Base-by-base conservation (phyloP, 2,797 vertebrate species). In the Spinus olivaceus region DNA sequence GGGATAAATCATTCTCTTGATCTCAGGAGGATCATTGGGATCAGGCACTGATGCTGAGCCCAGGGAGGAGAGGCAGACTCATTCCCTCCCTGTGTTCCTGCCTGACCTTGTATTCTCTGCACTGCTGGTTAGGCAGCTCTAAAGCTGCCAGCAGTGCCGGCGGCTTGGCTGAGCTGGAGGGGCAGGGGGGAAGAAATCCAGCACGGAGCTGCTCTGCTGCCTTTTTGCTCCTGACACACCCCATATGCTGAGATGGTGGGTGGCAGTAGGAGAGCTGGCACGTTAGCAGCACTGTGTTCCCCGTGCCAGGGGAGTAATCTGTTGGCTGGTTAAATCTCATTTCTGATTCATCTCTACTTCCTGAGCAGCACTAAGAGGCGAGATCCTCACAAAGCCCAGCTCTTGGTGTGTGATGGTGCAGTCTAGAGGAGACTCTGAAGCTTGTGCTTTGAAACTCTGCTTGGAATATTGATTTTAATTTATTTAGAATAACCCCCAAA, bases 191-290 rank as follows among this genome's bases (percentile, higher is more conserved):
- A 23, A 49, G 63, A 49, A 46, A 67, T 37, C 3, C 28, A 33
- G 61, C 4, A 32, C 67, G 14, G 74, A 4, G 39, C 84, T 94
- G 33, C 85, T 89, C 86, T 95, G 81, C 81, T 91, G 79, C 85
- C 77, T 88, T 86, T 73, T 91, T 86, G 17, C 65, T 92, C 85
- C 63, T 95, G 96, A 95, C 92, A 78, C 65, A 81, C 89, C 90
- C 94, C 94, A 86, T 95, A 95, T 95, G 94, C 87, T 91, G 85
- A 76, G 89, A 81, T 95, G 70, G 92, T 95, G 93, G 91, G 93
- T 89, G 89, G 89, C 88, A 93, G 84, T 20, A 56, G 89, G 73
- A 95, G 85, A 88, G 61, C 91, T 95, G 92, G 95, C 88, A 90
- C 47, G 3, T 19, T 84, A 71, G 65, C 79, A 87, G 79, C 61